Conservation (phyloP, 2,113 vertebrate species). For the Terrapene triunguis region DNA sequence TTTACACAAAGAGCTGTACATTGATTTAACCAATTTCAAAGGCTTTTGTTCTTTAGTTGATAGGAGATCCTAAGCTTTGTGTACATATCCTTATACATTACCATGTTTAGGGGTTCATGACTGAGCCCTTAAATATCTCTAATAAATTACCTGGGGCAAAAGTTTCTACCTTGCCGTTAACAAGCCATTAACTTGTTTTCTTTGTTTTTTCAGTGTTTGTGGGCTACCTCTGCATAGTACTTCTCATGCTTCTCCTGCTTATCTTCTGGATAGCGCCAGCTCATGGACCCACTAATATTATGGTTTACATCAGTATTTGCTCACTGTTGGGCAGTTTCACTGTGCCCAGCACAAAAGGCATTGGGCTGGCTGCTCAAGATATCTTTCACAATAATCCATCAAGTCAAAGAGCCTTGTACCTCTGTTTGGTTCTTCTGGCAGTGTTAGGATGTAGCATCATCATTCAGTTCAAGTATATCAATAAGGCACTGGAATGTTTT, state of each 20-base stretch:
- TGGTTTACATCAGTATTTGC: constrained; percentile 96
- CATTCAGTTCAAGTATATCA: constrained; percentile 96
- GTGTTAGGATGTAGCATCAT: constrained; percentile 91
- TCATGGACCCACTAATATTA: constrained; percentile 91
- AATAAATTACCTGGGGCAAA: not conserved
- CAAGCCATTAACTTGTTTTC: constrained; percentile 37
- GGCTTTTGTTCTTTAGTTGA: not conserved
- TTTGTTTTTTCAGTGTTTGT: constrained; percentile 89
- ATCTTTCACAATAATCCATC: constrained; percentile 83
- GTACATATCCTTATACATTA: not conserved
- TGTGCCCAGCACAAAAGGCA: constrained; percentile 95
- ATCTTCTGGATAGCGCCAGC: constrained; percentile 92
- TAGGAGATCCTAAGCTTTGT: not conserved
- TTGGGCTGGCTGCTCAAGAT: constrained; percentile 91
- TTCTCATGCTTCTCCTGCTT: constrained; percentile 89
- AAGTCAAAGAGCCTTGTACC: constrained; percentile 82
- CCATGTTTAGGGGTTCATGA: not conserved
- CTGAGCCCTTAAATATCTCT: not conserved
- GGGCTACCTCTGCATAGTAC: constrained; percentile 86
- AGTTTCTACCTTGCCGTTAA: not conserved
- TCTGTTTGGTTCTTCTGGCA: constrained; percentile 89
- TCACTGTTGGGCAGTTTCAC: constrained; percentile 96
- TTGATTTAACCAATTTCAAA: not conserved
- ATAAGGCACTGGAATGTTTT: constrained; percentile 92
- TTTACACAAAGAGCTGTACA: not conserved